Conservation (phyloP, 2,113 vertebrate genomes). For the Crotalus tigris region DNA sequence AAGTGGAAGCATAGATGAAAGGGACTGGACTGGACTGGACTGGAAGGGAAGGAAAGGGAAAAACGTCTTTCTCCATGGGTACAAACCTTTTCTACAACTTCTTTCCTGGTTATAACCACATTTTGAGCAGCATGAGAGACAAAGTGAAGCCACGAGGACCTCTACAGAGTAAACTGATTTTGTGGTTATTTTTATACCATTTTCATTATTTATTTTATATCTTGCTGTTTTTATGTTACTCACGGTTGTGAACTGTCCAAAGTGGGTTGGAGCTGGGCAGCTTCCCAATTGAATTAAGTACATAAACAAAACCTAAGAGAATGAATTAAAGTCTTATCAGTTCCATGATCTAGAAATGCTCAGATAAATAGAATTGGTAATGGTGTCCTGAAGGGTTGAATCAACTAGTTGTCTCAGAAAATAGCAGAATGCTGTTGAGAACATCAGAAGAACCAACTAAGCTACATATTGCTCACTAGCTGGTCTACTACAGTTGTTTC, state of each 20-base stretch:
- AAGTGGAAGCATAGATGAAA: not conserved
- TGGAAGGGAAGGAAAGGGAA: not conserved
- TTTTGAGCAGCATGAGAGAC: not conserved
- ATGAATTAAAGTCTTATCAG: not conserved
- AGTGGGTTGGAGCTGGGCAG: not conserved
- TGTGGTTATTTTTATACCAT: not conserved
- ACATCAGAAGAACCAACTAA: not conserved
- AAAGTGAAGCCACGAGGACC: not conserved
- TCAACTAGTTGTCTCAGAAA: not conserved
- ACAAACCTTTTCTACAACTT: not conserved
- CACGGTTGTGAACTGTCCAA: not conserved
- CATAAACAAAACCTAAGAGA: not conserved
- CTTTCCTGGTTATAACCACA: not conserved
- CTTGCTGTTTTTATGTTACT: not conserved
- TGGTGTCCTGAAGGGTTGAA: not conserved
- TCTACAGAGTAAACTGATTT: not conserved
- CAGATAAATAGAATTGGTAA: not conserved
- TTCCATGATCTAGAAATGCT: not conserved
- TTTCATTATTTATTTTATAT: not conserved
- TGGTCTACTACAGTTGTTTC: not conserved
- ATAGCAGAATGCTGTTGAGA: not conserved
- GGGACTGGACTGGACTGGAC: not conserved
- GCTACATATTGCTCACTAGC: not conserved
- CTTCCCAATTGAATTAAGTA: not conserved
- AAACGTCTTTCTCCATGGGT: not conserved